Conservation (phyloP, 2,797 vertebrate genomes). For the Semotilus atromaculatus region DNA sequence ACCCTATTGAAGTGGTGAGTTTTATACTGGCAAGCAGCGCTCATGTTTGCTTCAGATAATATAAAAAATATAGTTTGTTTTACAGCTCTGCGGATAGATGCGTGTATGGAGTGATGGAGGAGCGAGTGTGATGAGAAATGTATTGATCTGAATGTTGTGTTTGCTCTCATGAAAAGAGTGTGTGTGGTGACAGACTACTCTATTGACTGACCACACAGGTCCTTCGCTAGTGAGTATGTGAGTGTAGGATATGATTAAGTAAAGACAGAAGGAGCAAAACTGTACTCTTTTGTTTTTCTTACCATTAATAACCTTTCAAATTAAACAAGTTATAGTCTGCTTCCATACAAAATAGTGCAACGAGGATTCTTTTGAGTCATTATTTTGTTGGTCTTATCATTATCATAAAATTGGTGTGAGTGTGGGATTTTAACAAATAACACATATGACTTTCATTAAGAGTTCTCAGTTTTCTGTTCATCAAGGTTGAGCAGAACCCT, state of each 20-base stretch:
- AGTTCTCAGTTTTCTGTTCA: slow-evolving; percentile 41
- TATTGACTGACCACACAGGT: slow-evolving; percentile 61
- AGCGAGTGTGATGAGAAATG: slow-evolving; percentile 24
- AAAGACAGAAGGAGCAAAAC: background rate
- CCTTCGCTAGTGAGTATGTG: slow-evolving; percentile 27
- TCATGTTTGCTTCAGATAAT: background rate
- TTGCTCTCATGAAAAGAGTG: slow-evolving; percentile 51
- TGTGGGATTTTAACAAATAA: slow-evolving; percentile 32
- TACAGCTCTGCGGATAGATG: slow-evolving; percentile 14
- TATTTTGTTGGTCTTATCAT: background rate
- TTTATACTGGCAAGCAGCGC: background rate
- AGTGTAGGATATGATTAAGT: background rate
- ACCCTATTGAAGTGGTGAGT: background rate
- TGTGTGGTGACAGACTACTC: slow-evolving; percentile 59
- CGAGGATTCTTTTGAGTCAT: background rate
- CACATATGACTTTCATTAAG: slow-evolving; percentile 55
- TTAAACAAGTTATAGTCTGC: background rate
- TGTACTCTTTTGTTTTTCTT: background rate
- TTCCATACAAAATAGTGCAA: background rate
- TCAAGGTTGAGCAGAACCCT: slow-evolving; percentile 32
- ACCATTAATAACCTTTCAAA: background rate
- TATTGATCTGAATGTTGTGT: slow-evolving; percentile 63
- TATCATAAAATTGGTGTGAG: slow-evolving; percentile 3
- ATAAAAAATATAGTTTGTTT: slow-evolving; percentile 9
- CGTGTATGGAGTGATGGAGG: background rate